Base-by-base conservation (phyloP, 1,140 invertebrate genomes). In the Drosophila pallidifrons region DNA sequence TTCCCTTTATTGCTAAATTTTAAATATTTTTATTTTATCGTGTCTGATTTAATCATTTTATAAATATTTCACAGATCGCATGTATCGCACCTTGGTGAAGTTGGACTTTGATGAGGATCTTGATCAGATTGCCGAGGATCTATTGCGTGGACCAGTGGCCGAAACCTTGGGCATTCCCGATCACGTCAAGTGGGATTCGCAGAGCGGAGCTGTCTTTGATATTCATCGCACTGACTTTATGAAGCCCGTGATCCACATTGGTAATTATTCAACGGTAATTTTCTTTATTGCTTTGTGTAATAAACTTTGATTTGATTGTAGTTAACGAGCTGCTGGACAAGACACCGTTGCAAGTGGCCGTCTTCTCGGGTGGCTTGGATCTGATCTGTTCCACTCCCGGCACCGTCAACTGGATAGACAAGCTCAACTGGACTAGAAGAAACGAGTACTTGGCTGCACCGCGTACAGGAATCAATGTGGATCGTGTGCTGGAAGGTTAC, bases 101-200 rank as follows among this genome's bases (percentile, higher is more conserved):
- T 80, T 41, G 13, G 89, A 92, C 43, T 79, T 92, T 5, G 87
- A 91, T 5, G 67, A 79, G 46, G 74, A 93, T 64, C 85, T 81
- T 7, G 91, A 92, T 35, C 32, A 73, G 7, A 45, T 89, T 11
- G 79, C 96, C 0, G 71, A 93, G 20, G 67, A 82, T 1, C 87
- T 98, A 2, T 97, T 98, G 96, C 96, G 97, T 83, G 94, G 94
- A 1, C 79, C 92, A 46, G 95, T 97, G 0, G 95, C 94, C 71
- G 72, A 94, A 60, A 95, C 95, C 11, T 93, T 97, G 87, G 81
- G 92, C 91, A 94, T 96, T 43, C 95, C 95, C 5, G 80, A 93
- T 0, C 92, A 94, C 58, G 94, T 95, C 0, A 89, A 75, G 1
- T 97, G 96, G 95, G 95, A 94, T 28, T 88, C 81, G 1, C 95